Evolutionary conservation across 2,888 invertebrate species (phyloP), one percentile per base, ranked within the genome.

Genomic region (Pardosa pseudoannulata): DNA sequence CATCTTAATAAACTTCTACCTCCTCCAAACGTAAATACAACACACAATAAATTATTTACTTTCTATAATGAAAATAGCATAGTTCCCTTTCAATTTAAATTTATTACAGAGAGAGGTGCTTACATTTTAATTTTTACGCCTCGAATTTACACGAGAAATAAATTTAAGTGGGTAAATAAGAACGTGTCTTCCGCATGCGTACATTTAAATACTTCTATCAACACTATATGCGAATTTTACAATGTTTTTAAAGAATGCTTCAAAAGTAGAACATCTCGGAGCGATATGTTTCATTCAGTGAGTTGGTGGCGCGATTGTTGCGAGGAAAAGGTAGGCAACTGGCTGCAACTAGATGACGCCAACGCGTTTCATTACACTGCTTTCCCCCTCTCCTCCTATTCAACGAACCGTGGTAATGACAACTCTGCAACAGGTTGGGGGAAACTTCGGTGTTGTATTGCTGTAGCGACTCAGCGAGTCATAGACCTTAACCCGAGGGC

Each of bases 371-470:
- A 73, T 73, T 80, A 50, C 46, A 31, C 65, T 62, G 62, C 64
- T 31, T 78, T 56, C 78, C 83, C 83, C 83, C 83, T 73, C 41
- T 71, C 32, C 71, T 65, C 29, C 68, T 31, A 78, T 50, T 56
- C 71, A 87, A 70, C 80, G 74, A 80, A 87, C 79, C 87, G 87
- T 87, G 67, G 80, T 87, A 87, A 80, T 86, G 75, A 80, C 76
- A 80, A 68, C 74, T 36, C 79, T 70, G 74, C 70, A 79, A 86
- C 79, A 79, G 74, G 79, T 79, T 79, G 79, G 78, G 74, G 85
- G 74, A 68, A 79, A 70, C 62, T 27, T 71, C 80, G 67, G 76
- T 79, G 78, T 73, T 76, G 41, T 83, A 76, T 83, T 72, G 71
- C 75, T 50, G 76, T 36, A 19, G 79, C 56, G 71, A 79, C 81